These are phyloP conservation scores for Atherinomorus stipes DNA, from an alignment of 2,113 vertebrate genomes.

Conservation along the genomic window DNA sequence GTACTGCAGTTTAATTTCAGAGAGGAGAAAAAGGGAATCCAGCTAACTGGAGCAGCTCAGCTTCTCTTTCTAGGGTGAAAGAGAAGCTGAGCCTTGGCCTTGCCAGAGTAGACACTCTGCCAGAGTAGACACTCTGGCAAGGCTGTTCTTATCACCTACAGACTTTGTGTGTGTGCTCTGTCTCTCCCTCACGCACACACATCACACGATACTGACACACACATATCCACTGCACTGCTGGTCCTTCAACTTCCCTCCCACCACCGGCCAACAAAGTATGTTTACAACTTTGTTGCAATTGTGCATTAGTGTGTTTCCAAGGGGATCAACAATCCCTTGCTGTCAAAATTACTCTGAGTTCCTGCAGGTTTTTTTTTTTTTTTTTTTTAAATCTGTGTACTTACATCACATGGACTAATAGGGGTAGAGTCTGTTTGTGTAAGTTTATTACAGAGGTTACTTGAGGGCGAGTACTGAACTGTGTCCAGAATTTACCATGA, in stretches of 20 bases:
- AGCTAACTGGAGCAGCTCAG: slow-evolving; percentile 24
- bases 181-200: too few relatives aligned
- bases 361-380: slow-evolving; percentile 12
- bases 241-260: too few relatives aligned
- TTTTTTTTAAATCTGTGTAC: not conserved
- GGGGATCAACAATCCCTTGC: slow-evolving; percentile 29
- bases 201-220: too few relatives aligned
- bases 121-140: too few relatives aligned
- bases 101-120: too few relatives aligned
- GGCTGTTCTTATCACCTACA: too few relatives aligned
- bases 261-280: slow-evolving; percentile 36
- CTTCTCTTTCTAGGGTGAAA: slow-evolving; percentile 43
- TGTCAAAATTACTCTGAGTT: slow-evolving; percentile 15
- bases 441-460: slow-evolving; percentile 28
- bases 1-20: not conserved
- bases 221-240: too few relatives aligned
- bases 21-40: slow-evolving; percentile 7
- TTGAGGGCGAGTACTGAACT: not conserved
- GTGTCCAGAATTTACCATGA: not conserved
- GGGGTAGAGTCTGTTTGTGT: not conserved
- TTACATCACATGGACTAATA: not conserved
- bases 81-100: too few relatives aligned
- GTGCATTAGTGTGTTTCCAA: slow-evolving; percentile 14
- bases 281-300: slow-evolving; percentile 3
- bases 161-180: too few relatives aligned